Evolutionary conservation across 1,140 invertebrate species (phyloP), one percentile per base, ranked within the genome.

Genomic region (Caenorhabditis tropicalis): DNA sequence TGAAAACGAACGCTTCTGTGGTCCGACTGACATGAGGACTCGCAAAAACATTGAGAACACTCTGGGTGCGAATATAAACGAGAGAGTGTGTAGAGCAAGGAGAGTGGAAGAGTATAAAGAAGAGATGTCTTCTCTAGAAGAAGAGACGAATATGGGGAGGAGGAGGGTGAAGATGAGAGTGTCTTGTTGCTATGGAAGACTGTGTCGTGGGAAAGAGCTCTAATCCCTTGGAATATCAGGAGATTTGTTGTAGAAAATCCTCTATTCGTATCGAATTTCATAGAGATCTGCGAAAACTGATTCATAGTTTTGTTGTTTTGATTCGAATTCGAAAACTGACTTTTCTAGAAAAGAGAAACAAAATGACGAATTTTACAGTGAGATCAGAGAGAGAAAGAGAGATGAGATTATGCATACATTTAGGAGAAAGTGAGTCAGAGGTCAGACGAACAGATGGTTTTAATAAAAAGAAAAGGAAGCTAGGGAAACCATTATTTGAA

Each of bases 331-430:
- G 49, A 21, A 16, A 46, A 9, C 7, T 46, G 43, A 19, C 21
- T 51, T 21, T 51, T 51, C n/a, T n/a, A n/a, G 39, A 43, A 43
- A 43, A 43, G 39, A 43, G 21, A 27, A 65, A 65, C 31, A 65
- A 65, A 65, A 36, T 65, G 58, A 36, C 58, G 58, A 65, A 65
- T 36, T 65, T 36, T 65, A 65, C 58, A 65, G 31, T 31, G 19
- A 56, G 19, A 56, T 56, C 21, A 12, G 7, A 56, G 2, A 24
- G 24, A 24, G 6, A 56, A 27, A 56, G 27, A 56, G 53, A 7
- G 5, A 56, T 27, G 21, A 27, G 53, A 29, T 27, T 24, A 6
- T 15, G n/a, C 15, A 51, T 51, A 51, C 48, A 19, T 5, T 19
- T 15, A 19, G 48, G 5, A 12, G 39, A 43, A 3, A 10, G 48